These are phyloP conservation scores for Nemopilema nomurai DNA, from an alignment of 30 jellyfish, hydroid and myxozoan genomes.

Conservation along the genomic window DNA sequence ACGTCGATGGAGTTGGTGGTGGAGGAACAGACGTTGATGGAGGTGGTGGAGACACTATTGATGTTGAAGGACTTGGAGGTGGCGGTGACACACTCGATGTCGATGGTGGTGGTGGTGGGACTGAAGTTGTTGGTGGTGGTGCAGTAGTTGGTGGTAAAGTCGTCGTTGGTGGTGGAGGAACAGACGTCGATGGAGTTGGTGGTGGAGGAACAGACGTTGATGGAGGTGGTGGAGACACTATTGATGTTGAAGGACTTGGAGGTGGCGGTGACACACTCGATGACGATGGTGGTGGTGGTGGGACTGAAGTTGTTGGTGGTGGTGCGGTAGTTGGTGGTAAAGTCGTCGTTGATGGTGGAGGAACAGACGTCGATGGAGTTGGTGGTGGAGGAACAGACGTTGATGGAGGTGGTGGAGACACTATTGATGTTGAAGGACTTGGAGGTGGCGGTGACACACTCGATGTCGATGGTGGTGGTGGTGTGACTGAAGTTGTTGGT, in stretches of 20 bases:
- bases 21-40: slow-evolving; percentile 4
- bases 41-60: neutral
- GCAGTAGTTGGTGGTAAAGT: no score
- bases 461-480: slow-evolving; percentile 14
- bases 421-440: neutral
- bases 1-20: neutral
- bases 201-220: slow-evolving; percentile 22
- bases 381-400: neutral
- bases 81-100: no score
- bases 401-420: neutral
- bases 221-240: slow-evolving; percentile 14
- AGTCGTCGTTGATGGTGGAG: neutral
- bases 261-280: neutral
- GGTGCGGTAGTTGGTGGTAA: neutral
- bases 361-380: neutral
- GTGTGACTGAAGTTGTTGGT: neutral
- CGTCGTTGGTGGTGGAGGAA: no score
- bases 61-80: no score
- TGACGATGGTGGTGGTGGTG: slow-evolving; percentile 20
- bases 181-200: no score
- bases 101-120: no score
- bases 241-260: neutral
- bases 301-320: neutral
- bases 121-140: no score
- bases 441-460: neutral